Percentiles rank a stretch among this genome's conserved stretches.
Evolutionary conservation across 2,797 vertebrate genomes (phyloP).

Genomic region (Melanotaenia trifasciata): DNA sequence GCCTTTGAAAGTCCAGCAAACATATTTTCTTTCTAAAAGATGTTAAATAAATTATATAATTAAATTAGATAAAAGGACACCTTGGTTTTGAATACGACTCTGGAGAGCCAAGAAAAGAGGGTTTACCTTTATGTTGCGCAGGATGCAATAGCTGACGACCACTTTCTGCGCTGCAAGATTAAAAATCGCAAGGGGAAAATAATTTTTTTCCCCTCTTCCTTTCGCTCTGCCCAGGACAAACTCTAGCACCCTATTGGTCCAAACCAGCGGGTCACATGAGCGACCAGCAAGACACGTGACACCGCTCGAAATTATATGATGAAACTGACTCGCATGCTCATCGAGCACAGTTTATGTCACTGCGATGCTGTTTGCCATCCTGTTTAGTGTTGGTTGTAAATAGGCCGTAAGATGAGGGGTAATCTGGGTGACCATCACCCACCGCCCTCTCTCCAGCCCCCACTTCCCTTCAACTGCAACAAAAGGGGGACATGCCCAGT

Average conservation of each 20-base stretch:
- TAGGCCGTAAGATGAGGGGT: constrained; percentile 74
- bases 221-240: constrained; percentile 77
- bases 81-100: neutral
- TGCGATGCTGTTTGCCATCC: constrained; percentile 53
- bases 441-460: constrained; percentile 18
- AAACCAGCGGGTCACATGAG: constrained; percentile 85
- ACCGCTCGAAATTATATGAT: constrained; percentile 72
- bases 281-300: constrained; percentile 85
- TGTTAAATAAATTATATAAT: neutral
- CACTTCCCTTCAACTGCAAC: constrained; percentile 27
- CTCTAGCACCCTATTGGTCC: constrained; percentile 87
- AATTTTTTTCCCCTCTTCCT: constrained; percentile 61
- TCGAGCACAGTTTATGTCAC: constrained; percentile 71
- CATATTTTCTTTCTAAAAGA: neutral
- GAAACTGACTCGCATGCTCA: constrained; percentile 63
- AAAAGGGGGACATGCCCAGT: constrained; percentile 68
- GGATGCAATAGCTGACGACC: constrained; percentile 63
- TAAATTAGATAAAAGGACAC: neutral
- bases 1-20: constrained; percentile 20
- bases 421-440: constrained; percentile 75
- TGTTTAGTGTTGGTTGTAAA: constrained; percentile 80
- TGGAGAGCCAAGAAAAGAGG: constrained; percentile 16
- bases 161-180: constrained; percentile 79
- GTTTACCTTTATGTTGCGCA: constrained; percentile 74
- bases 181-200: constrained; percentile 83